Percentiles rank a stretch among this genome's conserved stretches.
phyloP scores from a whole-genome alignment of 2,113 vertebrate genomes.

The Panthera leo region DNA sequence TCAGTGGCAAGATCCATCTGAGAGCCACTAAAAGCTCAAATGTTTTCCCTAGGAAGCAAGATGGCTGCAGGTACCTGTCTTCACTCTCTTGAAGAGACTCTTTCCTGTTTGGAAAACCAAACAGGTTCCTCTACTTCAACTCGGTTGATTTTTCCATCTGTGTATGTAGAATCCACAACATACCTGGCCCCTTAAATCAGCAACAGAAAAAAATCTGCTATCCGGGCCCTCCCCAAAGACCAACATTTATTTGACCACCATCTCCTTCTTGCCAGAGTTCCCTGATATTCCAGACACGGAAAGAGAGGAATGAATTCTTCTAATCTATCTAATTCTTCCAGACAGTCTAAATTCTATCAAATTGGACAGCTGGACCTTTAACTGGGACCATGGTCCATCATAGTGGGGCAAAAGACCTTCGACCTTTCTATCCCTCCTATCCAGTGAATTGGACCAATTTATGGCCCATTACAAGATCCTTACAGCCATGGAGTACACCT shows the following conservation, averaged over 20 bases:
- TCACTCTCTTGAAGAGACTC: not conserved
- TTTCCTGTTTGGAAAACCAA: not conserved
- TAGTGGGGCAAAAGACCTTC: not conserved
- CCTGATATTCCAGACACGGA: not conserved
- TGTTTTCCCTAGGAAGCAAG: not conserved
- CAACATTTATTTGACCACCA: not conserved
- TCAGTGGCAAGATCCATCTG: not conserved
- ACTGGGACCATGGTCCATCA: fast-evolving
- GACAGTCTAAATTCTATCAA: not conserved
- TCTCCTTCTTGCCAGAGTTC: not conserved
- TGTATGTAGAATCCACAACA: not conserved
- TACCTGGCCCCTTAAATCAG: not conserved
- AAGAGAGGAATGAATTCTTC: not conserved
- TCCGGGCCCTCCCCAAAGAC: not conserved
- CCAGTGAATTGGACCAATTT: not conserved
- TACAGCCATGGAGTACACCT: not conserved
- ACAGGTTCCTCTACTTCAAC: not conserved
- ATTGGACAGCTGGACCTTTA: not conserved
- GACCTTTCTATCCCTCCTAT: not conserved
- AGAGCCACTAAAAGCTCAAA: not conserved
- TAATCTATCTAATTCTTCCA: not conserved
- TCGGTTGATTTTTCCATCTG: not conserved
- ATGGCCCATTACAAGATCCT: not conserved
- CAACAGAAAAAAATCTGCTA: not conserved
- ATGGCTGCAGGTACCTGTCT: not conserved